Percentiles rank a stretch among this genome's conserved stretches.
These are phyloP conservation scores for Metalampra italica DNA, from an alignment of 2,888 invertebrate species.

Conservation along the genomic window DNA sequence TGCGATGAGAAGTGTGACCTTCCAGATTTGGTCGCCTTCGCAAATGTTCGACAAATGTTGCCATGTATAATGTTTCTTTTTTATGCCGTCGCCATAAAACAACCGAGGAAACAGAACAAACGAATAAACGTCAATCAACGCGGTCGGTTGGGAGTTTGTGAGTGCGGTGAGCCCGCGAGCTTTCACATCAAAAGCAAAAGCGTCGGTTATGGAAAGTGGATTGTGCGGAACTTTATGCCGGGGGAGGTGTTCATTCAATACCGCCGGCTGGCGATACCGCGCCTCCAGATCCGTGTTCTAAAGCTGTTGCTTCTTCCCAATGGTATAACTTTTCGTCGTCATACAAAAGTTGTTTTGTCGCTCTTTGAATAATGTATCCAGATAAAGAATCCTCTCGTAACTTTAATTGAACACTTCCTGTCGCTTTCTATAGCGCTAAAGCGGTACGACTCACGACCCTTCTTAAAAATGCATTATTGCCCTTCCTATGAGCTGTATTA, in stretches of 20 bases:
- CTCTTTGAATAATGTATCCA: no score
- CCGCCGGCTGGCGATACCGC: neutral
- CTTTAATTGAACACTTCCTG: constrained; percentile 10
- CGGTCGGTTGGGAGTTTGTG: neutral
- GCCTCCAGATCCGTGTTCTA: neutral
- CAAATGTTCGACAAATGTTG: no score
- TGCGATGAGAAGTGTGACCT: no score
- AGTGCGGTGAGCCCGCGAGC: neutral
- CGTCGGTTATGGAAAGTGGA: neutral
- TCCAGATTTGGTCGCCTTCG: no score
- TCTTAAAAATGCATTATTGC: constrained; percentile 27
- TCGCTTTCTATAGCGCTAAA: neutral
- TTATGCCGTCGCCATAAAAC: neutral
- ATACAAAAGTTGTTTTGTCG: neutral
- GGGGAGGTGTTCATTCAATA: neutral
- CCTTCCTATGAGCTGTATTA: constrained; percentile 23
- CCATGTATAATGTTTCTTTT: no score
- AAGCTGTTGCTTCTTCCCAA: neutral
- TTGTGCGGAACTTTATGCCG: neutral
- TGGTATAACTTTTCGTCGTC: neutral
- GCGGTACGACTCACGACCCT: no score
- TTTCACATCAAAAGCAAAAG: neutral
- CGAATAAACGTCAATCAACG: constrained; percentile 11
- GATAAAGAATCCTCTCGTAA: neutral
- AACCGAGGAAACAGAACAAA: constrained; percentile 1